Evolutionary conservation across 2,797 vertebrate species (phyloP).

Genomic region (Echeneis naucrates): DNA sequence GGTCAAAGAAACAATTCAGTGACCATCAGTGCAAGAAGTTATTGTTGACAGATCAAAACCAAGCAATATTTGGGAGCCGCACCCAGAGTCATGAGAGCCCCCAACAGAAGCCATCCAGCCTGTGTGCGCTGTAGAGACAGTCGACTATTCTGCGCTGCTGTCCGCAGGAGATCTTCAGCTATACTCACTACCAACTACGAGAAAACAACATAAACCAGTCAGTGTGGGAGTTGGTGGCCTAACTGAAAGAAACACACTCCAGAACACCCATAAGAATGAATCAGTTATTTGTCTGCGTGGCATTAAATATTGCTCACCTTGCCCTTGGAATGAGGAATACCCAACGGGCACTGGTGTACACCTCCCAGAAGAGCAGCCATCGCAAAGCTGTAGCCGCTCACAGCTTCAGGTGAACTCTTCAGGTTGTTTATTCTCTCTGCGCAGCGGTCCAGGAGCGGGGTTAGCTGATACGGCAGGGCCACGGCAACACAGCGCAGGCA

Average conservation of each 20-base stretch:
- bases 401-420: slow-evolving; percentile 97
- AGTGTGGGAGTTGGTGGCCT: neutral
- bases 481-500: slow-evolving; percentile 96
- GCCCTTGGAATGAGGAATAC: slow-evolving; percentile 97
- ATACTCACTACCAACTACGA: slow-evolving; percentile 97
- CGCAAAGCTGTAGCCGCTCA: slow-evolving; percentile 98
- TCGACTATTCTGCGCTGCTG: slow-evolving; percentile 96
- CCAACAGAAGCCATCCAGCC: slow-evolving; percentile 97
- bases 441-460: slow-evolving; percentile 94
- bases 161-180: slow-evolving; percentile 96
- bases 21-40: neutral
- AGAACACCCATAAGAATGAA: neutral
- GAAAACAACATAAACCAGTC: neutral
- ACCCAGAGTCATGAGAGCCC: slow-evolving; percentile 98
- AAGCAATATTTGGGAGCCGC: slow-evolving; percentile 43
- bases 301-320: slow-evolving; percentile 85
- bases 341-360: slow-evolving; percentile 96
- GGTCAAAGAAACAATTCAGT: neutral
- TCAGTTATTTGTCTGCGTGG: neutral
- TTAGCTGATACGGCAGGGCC: slow-evolving; percentile 95
- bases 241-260: neutral
- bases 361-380: slow-evolving; percentile 97
- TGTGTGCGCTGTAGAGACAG: slow-evolving; percentile 97
- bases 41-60: neutral
- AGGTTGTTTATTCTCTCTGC: slow-evolving; percentile 96